Base-by-base conservation (phyloP, 2,113 vertebrate genomes). In the Oryzias melastigma region DNA sequence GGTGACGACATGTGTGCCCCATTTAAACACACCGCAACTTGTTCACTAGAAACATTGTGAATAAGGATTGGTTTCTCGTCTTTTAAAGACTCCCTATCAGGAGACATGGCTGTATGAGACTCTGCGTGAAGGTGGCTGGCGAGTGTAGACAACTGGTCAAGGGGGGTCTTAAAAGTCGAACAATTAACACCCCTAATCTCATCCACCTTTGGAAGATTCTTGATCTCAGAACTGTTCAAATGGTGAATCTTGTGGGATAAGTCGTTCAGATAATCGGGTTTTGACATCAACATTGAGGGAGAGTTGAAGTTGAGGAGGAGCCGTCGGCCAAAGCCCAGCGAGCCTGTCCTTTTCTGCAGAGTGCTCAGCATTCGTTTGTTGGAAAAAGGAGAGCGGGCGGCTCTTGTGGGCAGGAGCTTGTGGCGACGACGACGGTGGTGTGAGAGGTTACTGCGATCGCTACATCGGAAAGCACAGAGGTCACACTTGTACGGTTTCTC, bases 401-500 rank as follows among this genome's bases (percentile, higher is more conserved):
- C 95, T 69, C 97, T 96, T 54, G 94, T 91, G 27, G 97, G 96
- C 49, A 97, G 91, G 75, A 97, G 95, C 83, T 99, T 98, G 87
- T 99, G 97, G 35, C 97, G 96, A 40, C 97, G 94, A 2, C 97
- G 91, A 1, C 97, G 95, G 81, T 99, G 97, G 75, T 98, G 97
- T 1, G 96, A 99, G 49, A 99, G 82, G 88, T 99, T 98, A 78
- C 97, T 98, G 69, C 97, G 94, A 87, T 99, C 97, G 7, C 97
- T 98, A 77, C 97, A 99, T 85, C 97, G 94, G 81, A 99, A 99
- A 65, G 97, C 91, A 68, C 97, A 99, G 29, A 98, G 78, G 82
- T 99, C 96, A 49, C 97, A 99, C 79, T 98, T 99, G 86, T 99
- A 99, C 0, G 97, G 97, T 76, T 98, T 99, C 78, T 99, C 97